Evolutionary conservation across 2,888 invertebrate species (phyloP).

Genomic region (Campoletis raptor): DNA sequence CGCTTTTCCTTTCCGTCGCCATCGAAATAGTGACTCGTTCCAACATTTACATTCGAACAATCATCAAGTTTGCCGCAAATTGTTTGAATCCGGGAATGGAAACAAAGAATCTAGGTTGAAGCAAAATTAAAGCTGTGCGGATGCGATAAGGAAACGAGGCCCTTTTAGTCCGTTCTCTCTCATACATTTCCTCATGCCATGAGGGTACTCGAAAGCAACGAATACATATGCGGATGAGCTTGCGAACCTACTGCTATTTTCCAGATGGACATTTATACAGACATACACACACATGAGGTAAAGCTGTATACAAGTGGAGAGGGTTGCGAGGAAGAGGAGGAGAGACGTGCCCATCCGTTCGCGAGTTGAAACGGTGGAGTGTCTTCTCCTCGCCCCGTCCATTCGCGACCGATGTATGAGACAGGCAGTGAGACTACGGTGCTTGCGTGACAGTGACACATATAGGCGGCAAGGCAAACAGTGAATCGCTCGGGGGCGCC

Average conservation of each 20-base stretch:
- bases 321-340: constrained; percentile 39
- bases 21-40: background rate
- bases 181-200: constrained; percentile 9
- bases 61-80: background rate
- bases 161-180: constrained; percentile 12
- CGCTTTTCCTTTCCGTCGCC: background rate
- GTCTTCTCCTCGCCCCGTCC: constrained; percentile 17
- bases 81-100: background rate
- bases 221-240: constrained; percentile 37
- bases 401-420: constrained; percentile 75
- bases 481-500: constrained; percentile 80
- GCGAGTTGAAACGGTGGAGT: constrained; percentile 55
- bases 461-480: constrained; percentile 81
- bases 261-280: constrained; percentile 33
- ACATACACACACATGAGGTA: constrained; percentile 14
- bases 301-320: constrained; percentile 23
- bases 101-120: background rate
- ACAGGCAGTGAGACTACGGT: constrained; percentile 72
- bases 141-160: constrained; percentile 16
- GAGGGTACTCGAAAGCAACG: constrained; percentile 17
- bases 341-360: constrained; percentile 46
- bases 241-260: constrained; percentile 56
- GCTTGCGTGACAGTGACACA: constrained; percentile 81
- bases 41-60: background rate
- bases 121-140: background rate